Conservation (phyloP, 1,140 invertebrate genomes). For the Zaprionus kolodkinae region DNA sequence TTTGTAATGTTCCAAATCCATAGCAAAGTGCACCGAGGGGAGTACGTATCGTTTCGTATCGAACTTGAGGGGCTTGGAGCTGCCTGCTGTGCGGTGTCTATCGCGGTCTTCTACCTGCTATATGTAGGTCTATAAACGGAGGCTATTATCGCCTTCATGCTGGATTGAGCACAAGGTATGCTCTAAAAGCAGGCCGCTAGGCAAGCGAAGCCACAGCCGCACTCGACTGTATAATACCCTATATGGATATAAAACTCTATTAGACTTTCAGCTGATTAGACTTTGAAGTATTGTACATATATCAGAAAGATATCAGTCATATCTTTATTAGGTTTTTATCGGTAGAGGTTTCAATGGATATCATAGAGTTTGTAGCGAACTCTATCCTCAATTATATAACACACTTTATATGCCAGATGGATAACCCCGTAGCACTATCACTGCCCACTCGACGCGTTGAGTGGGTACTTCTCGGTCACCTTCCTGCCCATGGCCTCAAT, state of each 20-base stretch:
- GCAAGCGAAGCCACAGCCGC: not conserved
- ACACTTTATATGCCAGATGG: not conserved
- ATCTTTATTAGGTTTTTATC: not conserved
- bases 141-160: not conserved
- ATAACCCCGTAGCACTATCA: not conserved
- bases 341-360: not conserved
- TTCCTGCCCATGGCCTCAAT: constrained; percentile 84
- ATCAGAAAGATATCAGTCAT: not conserved
- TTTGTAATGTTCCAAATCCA: constrained; percentile 14
- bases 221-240: not conserved
- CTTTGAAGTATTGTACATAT: not conserved
- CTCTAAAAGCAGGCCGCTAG: not conserved
- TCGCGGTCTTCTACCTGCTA: not conserved
- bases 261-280: not conserved
- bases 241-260: not conserved
- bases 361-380: not conserved
- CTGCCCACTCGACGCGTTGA: constrained; percentile 14
- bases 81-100: constrained; percentile 22
- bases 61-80: not conserved
- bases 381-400: too few species aligned
- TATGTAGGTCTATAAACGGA: not conserved
- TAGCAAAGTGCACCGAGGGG: constrained; percentile 7
- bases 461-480: constrained; percentile 69
- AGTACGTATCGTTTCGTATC: not conserved
- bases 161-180: not conserved